phyloP scores from a whole-genome alignment of 2,797 vertebrate species.

The Chelidonichthys spinosus region DNA sequence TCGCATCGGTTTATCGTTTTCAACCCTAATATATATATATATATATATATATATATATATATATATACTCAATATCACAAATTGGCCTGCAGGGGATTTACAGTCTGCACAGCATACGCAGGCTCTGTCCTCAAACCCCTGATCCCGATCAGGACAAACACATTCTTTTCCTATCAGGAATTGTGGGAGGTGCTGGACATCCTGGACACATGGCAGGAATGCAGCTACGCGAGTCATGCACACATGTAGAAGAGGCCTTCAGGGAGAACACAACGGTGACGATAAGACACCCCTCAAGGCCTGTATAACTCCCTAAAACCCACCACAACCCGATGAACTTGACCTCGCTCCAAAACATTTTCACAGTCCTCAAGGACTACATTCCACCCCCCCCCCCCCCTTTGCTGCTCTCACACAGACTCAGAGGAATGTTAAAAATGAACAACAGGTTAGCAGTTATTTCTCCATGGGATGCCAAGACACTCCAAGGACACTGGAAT shows the following conservation, averaged over 20 bases:
- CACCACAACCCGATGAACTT: neutral
- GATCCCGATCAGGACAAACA: neutral
- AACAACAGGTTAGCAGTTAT: conserved; percentile 31
- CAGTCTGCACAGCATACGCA: neutral
- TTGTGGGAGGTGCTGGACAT: neutral
- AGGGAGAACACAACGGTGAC: neutral
- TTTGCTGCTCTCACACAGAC: neutral
- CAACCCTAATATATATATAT: too few species aligned
- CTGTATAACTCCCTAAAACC: neutral
- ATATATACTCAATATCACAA: neutral
- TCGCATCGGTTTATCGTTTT: too few species aligned
- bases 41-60: too few species aligned
- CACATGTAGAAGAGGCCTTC: neutral
- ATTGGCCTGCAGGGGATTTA: neutral
- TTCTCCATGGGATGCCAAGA: conserved; percentile 10
- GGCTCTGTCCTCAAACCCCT: neutral
- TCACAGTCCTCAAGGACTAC: neutral
- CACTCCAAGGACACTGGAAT: too few species aligned
- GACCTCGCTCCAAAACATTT: neutral
- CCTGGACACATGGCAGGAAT: neutral
- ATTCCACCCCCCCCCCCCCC: conserved; percentile 1
- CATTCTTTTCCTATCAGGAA: conserved; percentile 6
- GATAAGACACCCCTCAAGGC: neutral
- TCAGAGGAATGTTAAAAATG: conserved; percentile 41
- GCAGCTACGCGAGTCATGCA: neutral